A percentile compares a stretch with the other conserved stretches of the same genome.
These are phyloP conservation scores for Pithys albifrons DNA, from an alignment of 2,113 vertebrate species.

Conservation along the genomic window DNA sequence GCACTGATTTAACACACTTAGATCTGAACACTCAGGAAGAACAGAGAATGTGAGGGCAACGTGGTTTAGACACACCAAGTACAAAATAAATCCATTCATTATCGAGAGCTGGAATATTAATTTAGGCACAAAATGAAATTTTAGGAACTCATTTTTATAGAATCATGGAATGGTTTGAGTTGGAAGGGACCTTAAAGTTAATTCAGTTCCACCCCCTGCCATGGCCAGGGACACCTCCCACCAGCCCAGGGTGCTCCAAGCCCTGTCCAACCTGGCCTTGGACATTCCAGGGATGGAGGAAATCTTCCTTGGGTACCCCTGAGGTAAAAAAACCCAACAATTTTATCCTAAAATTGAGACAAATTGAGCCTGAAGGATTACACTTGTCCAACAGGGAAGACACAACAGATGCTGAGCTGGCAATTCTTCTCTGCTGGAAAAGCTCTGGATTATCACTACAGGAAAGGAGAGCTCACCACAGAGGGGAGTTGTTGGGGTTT, in stretches of 20 bases:
- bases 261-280: fast-evolving
- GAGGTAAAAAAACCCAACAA: not conserved
- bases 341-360: not conserved
- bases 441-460: not conserved
- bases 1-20: not conserved
- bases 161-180: not conserved
- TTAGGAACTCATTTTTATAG: not conserved
- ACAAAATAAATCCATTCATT: not conserved
- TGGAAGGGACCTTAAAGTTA: not conserved
- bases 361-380: not conserved
- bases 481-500: not conserved
- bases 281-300: not conserved
- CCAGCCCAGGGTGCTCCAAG: not conserved
- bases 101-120: not conserved
- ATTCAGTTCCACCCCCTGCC: not conserved
- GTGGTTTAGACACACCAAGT: no score
- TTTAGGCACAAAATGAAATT: not conserved
- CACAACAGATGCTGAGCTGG: not conserved
- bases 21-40: not conserved
- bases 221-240: not conserved
- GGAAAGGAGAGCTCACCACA: not conserved
- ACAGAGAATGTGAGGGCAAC: fast-evolving
- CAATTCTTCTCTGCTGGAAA: not conserved
- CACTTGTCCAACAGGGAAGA: fast-evolving
- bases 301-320: not conserved